These are phyloP conservation scores for Leptestheria dahalacensis DNA, from an alignment of 1,140 invertebrate species.

Conservation along the genomic window DNA sequence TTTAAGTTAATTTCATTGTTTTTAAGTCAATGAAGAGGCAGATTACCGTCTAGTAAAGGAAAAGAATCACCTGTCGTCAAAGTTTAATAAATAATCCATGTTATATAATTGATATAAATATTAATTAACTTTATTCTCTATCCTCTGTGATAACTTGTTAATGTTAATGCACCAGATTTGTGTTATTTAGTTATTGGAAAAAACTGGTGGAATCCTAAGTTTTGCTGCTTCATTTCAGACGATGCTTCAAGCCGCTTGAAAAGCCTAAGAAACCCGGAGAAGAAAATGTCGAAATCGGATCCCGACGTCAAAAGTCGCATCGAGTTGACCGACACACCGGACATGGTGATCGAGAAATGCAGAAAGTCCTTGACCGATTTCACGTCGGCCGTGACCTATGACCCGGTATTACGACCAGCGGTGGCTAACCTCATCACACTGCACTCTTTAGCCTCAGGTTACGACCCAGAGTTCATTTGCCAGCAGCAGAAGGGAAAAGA, in stretches of 20 bases:
- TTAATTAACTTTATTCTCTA: too few relatives aligned
- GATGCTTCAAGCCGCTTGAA: slow-evolving; percentile 38
- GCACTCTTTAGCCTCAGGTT: slow-evolving; percentile 55
- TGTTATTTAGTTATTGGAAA: slow-evolving; percentile 4
- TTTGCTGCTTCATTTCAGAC: slow-evolving; percentile 27
- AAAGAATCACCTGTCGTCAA: too few relatives aligned
- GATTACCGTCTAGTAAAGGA: too few relatives aligned
- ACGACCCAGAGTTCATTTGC: slow-evolving; percentile 52
- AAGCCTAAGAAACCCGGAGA: slow-evolving; percentile 63
- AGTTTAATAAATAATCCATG: too few relatives aligned
- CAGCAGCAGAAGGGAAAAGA: slow-evolving; percentile 46
- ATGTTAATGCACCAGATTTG: too few relatives aligned
- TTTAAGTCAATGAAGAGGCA: too few relatives aligned
- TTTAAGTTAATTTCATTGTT: slow-evolving; percentile 5
- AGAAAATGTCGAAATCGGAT: slow-evolving; percentile 98
- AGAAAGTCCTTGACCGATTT: slow-evolving; percentile 87
- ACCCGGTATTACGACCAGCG: slow-evolving; percentile 59
- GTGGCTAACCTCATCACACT: slow-evolving; percentile 78
- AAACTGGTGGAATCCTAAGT: background rate
- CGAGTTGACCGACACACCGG: slow-evolving; percentile 60
- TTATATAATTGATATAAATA: too few relatives aligned
- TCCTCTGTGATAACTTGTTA: too few relatives aligned
- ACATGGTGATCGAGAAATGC: slow-evolving; percentile 60
- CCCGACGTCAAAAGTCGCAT: slow-evolving; percentile 58
- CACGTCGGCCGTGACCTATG: slow-evolving; percentile 64